A percentile compares a stretch with the other conserved stretches of the same genome.
Evolutionary conservation across 2,113 vertebrate genomes (phyloP).

Genomic region (Raja brachyura): DNA sequence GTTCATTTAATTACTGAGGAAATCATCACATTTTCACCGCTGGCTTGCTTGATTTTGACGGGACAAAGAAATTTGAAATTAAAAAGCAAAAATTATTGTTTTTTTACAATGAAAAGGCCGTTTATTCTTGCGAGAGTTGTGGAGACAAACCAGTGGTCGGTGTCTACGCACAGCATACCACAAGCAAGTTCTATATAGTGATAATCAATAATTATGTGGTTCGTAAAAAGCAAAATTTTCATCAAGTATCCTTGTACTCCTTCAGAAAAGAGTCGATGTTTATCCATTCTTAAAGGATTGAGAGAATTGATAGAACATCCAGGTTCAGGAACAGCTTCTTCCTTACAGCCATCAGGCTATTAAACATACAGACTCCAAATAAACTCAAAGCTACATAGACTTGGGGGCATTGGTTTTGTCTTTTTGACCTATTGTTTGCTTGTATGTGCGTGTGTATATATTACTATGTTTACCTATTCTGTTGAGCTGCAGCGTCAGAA

Average conservation of each 20-base stretch:
- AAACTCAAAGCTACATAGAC: no score
- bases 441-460: no score
- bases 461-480: no score
- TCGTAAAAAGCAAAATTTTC: background rate
- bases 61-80: background rate
- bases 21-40: background rate
- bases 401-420: no score
- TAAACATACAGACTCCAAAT: no score
- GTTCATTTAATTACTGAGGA: no score
- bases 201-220: background rate
- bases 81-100: background rate
- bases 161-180: background rate
- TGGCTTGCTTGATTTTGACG: background rate
- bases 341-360: no score
- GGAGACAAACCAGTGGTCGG: background rate
- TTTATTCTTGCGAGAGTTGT: background rate
- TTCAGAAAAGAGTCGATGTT: background rate
- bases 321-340: no score
- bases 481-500: no score
- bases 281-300: background rate
- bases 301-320: background rate
- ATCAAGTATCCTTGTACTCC: background rate
- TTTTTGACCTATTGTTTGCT: no score
- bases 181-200: background rate
- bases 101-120: background rate